phyloP scores from a whole-genome alignment of 2,797 vertebrate species.

The Eulemur rubriventer region DNA sequence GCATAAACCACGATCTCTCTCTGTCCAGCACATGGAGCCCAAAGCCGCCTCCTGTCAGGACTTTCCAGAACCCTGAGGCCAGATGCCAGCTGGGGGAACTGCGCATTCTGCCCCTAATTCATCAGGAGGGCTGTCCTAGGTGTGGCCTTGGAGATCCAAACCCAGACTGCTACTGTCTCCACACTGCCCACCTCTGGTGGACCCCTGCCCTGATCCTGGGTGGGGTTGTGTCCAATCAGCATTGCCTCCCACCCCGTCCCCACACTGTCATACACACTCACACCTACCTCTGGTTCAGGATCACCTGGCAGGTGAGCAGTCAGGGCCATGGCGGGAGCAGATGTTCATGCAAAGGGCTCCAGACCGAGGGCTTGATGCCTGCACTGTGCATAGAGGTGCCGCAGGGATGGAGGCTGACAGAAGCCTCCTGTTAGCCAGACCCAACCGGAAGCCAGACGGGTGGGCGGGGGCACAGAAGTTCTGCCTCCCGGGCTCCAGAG shows the following conservation, averaged over 20 bases:
- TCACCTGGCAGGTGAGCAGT: background rate
- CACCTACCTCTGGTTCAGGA: background rate
- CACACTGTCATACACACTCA: rapidly evolving
- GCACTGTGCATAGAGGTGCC: background rate
- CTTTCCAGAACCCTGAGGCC: background rate
- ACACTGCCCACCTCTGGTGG: background rate
- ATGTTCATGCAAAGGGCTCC: background rate
- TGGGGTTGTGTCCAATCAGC: background rate
- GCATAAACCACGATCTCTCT: background rate
- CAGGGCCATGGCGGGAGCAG: background rate
- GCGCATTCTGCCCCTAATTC: background rate
- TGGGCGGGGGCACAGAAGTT: background rate
- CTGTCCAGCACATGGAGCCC: background rate
- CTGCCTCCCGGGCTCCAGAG: background rate
- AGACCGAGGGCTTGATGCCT: no score
- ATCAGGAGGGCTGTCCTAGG: background rate
- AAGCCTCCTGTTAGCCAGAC: background rate
- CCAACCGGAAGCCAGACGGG: background rate
- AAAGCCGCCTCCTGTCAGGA: background rate
- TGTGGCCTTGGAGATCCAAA: background rate
- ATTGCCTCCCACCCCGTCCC: background rate
- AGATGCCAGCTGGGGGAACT: background rate
- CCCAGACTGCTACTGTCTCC: background rate
- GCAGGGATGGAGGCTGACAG: background rate
- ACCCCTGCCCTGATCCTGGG: background rate